These are phyloP conservation scores for Cynaeus angustus DNA, from an alignment of 2,888 invertebrate species.

Conservation along the genomic window DNA sequence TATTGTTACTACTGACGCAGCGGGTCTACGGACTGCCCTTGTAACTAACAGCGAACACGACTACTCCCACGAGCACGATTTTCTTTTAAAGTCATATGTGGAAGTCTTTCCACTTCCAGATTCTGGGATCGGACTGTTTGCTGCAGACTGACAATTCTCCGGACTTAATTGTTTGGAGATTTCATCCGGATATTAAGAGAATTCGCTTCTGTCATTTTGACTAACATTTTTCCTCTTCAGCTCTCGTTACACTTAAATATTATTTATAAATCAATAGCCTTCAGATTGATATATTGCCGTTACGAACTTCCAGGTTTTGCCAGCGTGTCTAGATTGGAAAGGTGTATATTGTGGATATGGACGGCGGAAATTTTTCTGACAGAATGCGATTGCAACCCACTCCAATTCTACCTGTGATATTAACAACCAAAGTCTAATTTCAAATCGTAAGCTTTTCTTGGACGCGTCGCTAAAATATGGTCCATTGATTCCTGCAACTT, in stretches of 20 bases:
- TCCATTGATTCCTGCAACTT: too few species aligned
- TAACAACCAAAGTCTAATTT: not conserved
- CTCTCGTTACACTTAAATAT: conserved; percentile 27
- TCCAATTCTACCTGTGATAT: not conserved
- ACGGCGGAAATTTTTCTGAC: conserved; percentile 11
- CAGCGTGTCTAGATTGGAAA: conserved; percentile 12
- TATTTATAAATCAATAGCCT: conserved; percentile 37
- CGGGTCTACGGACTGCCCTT: conserved; percentile 13
- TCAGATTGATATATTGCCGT: conserved; percentile 32
- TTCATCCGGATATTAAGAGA: conserved; percentile 36
- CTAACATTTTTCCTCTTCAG: conserved; percentile 28
- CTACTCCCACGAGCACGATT: conserved; percentile 24
- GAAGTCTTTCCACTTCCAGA: conserved; percentile 14
- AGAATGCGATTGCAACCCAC: not conserved
- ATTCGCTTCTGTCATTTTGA: conserved; percentile 13
- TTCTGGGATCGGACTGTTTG: conserved; percentile 10
- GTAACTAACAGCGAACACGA: conserved; percentile 27
- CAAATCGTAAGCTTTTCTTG: too few species aligned
- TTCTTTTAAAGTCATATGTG: conserved; percentile 38
- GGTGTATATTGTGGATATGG: conserved; percentile 10
- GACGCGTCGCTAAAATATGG: too few species aligned
- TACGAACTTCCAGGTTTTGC: not conserved
- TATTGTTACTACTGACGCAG: conserved; percentile 14
- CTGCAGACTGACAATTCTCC: conserved; percentile 25
- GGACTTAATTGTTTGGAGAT: conserved; percentile 37